Base-by-base conservation (phyloP, 2,797 vertebrate genomes). In the Propithecus perrieri region DNA sequence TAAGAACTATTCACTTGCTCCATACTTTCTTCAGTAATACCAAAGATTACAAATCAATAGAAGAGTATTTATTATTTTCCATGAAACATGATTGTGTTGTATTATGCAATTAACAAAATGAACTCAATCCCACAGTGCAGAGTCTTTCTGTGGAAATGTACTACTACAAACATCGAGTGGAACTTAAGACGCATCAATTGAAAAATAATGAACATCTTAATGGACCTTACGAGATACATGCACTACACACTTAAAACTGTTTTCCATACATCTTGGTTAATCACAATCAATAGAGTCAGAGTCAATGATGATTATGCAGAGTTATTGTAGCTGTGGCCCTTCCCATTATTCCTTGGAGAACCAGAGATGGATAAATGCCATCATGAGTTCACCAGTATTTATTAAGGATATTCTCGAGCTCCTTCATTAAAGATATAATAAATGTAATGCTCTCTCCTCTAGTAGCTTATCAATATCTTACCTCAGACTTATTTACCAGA, bases 191-290 rank as follows among this genome's bases (percentile, higher is more conserved):
- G 28, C 88, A 97, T 97, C 97, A 95, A 97, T 84, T 97, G 97
- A 97, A 96, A 98, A 97, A 57, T 97, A 97, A 98, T 97, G 98
- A 98, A 91, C 96, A 35, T 97, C 97, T 96, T 98, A 98, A 98
- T 98, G 98, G 97, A 95, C 94, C 89, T 97, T 93, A 95, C 17
- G 90, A 95, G 96, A 95, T 85, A 43, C 93, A 80, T 53, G 91
- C 95, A 79, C 94, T 96, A 53, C 85, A 97, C 98, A 96, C 97
- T 97, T 88, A 94, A 95, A 97, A 97, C 97, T 95, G 93, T 93
- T 96, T 94, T 97, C 97, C 97, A 98, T 98, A 97, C 95, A 96
- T 98, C 98, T 98, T 96, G 98, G 97, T 98, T 97, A 98, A 97
- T 98, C 97, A 98, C 96, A 97, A 98, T 98, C 98, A 97, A 98